Conservation (phyloP, 2,888 invertebrate genomes). For the Crocallis elinguaria region DNA sequence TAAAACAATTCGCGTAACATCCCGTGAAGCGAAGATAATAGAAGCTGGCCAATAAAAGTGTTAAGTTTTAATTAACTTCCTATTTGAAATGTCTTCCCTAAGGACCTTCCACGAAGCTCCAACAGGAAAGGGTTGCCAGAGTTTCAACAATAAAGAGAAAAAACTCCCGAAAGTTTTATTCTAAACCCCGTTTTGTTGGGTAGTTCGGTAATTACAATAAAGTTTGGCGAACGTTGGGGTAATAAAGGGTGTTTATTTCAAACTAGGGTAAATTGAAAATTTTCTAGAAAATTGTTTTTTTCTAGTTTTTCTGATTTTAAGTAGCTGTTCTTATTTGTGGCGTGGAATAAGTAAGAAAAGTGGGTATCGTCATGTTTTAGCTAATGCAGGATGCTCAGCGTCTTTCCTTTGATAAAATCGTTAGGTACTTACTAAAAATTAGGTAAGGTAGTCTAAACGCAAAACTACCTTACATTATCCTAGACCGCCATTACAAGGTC, state of each 20-base stretch:
- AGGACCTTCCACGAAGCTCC: conserved; percentile 21
- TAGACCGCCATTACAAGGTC: too few species aligned
- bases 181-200: conserved; percentile 30
- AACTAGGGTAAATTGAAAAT: conserved; percentile 18
- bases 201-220: conserved; percentile 36
- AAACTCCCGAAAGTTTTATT: conserved; percentile 26
- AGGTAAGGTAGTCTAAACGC: too few species aligned
- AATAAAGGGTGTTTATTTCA: conserved; percentile 34
- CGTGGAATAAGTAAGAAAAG: too few species aligned
- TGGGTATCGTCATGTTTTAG: too few species aligned
- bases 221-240: conserved; percentile 33
- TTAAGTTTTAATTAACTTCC: conserved; percentile 41
- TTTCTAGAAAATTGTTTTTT: neutral
- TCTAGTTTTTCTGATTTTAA: neutral
- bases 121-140: conserved; percentile 24
- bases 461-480: too few species aligned
- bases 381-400: too few species aligned
- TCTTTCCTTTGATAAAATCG: too few species aligned
- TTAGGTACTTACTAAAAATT: too few species aligned
- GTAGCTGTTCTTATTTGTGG: too few species aligned
- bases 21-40: conserved; percentile 21
- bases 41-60: conserved; percentile 30
- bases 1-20: conserved; percentile 19
- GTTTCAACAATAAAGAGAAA: conserved; percentile 37
- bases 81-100: conserved; percentile 35